Evolutionary conservation across 2,888 invertebrate species (phyloP).

Genomic region (Carabus problematicus): DNA sequence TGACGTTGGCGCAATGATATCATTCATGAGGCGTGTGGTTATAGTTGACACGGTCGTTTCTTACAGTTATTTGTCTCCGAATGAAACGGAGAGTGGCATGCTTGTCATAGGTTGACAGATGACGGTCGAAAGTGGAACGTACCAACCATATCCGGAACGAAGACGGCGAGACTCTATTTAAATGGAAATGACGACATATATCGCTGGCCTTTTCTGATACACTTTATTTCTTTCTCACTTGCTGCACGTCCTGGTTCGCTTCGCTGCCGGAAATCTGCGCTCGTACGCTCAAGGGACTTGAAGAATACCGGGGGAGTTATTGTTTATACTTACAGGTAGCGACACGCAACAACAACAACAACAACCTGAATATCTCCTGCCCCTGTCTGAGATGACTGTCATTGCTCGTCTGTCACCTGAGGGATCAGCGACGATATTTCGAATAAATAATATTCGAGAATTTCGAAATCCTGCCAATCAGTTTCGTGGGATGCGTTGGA

Average conservation of each 20-base stretch:
- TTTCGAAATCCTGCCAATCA: too few species aligned
- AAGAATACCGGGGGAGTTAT: slow-evolving; percentile 25
- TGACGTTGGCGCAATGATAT: slow-evolving; percentile 22
- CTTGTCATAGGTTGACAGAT: slow-evolving; percentile 38
- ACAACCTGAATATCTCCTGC: slow-evolving; percentile 11
- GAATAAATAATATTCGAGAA: too few species aligned
- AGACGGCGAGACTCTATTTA: slow-evolving; percentile 40
- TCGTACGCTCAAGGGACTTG: not conserved
- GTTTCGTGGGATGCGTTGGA: too few species aligned
- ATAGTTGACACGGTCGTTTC: too few species aligned
- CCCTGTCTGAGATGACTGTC: too few species aligned
- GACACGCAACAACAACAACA: too few species aligned
- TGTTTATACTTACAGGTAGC: slow-evolving; percentile 37
- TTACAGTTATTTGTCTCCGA: not conserved
- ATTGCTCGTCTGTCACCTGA: too few species aligned
- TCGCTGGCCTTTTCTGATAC: slow-evolving; percentile 31
- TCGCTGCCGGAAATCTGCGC: slow-evolving; percentile 14
- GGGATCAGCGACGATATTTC: too few species aligned
- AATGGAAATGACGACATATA: slow-evolving; percentile 42
- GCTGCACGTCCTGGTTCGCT: not conserved
- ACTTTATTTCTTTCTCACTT: slow-evolving; percentile 14
- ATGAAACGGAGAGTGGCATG: not conserved
- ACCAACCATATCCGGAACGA: slow-evolving; percentile 41
- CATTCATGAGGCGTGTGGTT: not conserved
- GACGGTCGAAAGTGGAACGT: slow-evolving; percentile 37